Percentiles rank a stretch among this genome's conserved stretches.
These are phyloP conservation scores for Calameuta pallipes DNA, from an alignment of 2,888 invertebrate genomes.

Conservation along the genomic window DNA sequence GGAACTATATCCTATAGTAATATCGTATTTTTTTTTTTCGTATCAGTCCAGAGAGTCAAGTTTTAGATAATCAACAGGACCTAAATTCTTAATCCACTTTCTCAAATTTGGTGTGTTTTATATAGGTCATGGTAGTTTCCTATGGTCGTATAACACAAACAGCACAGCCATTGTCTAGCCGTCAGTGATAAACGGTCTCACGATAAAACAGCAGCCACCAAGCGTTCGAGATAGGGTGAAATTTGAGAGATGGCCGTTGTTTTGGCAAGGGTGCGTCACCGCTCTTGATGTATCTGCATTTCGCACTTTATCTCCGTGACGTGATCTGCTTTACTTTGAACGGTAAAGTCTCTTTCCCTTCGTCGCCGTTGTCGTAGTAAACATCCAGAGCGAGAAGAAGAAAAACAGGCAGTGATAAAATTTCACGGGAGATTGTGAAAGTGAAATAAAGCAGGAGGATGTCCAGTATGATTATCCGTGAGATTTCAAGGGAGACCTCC, in stretches of 20 bases:
- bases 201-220: conserved; percentile 53
- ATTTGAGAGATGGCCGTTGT: conserved; percentile 49
- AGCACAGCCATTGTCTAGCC: conserved; percentile 53
- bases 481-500: not conserved
- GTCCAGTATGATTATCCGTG: not conserved
- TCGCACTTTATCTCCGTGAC: conserved; percentile 11
- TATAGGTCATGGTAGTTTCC: conserved; percentile 46
- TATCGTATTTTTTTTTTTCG: not conserved
- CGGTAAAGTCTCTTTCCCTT: not conserved
- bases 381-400: not conserved
- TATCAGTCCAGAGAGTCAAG: not conserved
- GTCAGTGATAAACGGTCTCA: conserved; percentile 56
- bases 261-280: conserved; percentile 28
- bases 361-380: not conserved
- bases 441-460: not conserved
- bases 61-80: not conserved
- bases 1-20: not conserved
- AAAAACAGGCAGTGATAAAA: not conserved
- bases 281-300: conserved; percentile 17
- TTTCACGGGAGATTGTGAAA: not conserved
- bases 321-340: conserved; percentile 16
- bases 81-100: not conserved
- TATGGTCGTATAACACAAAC: conserved; percentile 43
- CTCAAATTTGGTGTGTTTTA: conserved; percentile 2
- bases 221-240: conserved; percentile 28